phyloP scores from a whole-genome alignment of 2,797 vertebrate genomes.

The Typhlichthys eigenmanni region DNA sequence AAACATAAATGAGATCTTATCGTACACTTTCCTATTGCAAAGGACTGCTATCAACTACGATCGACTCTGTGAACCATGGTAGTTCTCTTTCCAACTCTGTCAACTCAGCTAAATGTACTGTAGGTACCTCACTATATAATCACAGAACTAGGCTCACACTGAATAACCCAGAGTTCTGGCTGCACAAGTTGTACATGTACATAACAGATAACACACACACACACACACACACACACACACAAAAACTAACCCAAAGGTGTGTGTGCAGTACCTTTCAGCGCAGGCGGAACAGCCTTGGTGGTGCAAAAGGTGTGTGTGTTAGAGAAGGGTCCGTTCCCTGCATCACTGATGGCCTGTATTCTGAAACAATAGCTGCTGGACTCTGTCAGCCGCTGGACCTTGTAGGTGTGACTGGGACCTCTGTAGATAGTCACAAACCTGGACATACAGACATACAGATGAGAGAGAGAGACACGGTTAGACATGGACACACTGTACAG shows the following conservation, averaged over 20 bases:
- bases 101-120: too few species aligned
- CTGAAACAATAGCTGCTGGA: constrained; percentile 92
- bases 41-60: too few species aligned
- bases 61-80: background rate
- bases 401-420: constrained; percentile 97
- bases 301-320: constrained; percentile 90
- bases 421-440: constrained; percentile 95
- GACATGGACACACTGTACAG: background rate
- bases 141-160: too few species aligned
- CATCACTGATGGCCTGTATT: constrained; percentile 92
- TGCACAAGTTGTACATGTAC: too few species aligned
- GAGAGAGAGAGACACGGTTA: background rate
- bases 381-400: constrained; percentile 92
- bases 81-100: too few species aligned
- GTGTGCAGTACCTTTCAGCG: constrained; percentile 86
- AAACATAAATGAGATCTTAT: background rate
- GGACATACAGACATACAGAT: background rate
- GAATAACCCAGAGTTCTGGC: too few species aligned
- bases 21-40: background rate
- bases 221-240: background rate
- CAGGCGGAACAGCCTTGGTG: constrained; percentile 91
- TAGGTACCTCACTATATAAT: too few species aligned
- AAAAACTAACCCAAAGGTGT: too few species aligned
- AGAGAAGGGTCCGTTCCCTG: constrained; percentile 93
- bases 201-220: background rate